These are phyloP conservation scores for Priocnemis perturbator DNA, from an alignment of 2,888 invertebrate species.

Conservation along the genomic window DNA sequence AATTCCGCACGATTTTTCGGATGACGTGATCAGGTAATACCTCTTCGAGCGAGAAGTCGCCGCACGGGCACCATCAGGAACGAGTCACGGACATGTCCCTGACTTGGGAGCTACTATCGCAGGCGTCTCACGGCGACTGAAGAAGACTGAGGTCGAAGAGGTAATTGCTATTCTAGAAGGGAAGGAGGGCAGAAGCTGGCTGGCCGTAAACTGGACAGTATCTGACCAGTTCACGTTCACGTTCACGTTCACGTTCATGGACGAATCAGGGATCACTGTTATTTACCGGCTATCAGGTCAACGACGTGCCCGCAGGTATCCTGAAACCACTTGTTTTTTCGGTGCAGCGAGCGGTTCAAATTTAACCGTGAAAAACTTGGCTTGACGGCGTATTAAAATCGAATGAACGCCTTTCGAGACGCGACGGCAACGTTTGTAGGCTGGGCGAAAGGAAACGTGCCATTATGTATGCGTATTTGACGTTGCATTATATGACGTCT, in stretches of 20 bases:
- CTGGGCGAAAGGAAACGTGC: no score
- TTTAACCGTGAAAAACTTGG: no score
- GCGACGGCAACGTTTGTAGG: no score
- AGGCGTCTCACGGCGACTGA: constrained; percentile 63
- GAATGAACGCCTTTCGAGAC: no score
- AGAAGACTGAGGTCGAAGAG: constrained; percentile 61
- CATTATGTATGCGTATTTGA: no score
- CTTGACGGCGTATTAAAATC: no score
- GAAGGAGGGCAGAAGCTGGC: constrained; percentile 61
- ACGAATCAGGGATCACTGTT: constrained; percentile 63
- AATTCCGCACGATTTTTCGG: no score
- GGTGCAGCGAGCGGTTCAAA: no score
- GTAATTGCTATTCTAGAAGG: constrained; percentile 65
- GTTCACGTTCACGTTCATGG: constrained; percentile 70
- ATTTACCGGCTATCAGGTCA: constrained; percentile 63
- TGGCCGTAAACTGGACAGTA: constrained; percentile 60
- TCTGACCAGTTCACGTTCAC: constrained; percentile 70
- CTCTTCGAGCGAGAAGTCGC: constrained; percentile 21
- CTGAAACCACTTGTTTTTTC: neutral
- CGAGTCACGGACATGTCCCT: constrained; percentile 59
- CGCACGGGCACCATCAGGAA: constrained; percentile 55
- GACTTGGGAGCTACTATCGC: constrained; percentile 56
- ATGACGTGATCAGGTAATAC: no score
- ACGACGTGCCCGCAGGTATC: constrained; percentile 41
- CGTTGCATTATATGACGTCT: no score